Percentiles rank a stretch among this genome's conserved stretches.
phyloP scores from a whole-genome alignment of 2,888 invertebrate species.

The Drosophila stalkeri region DNA sequence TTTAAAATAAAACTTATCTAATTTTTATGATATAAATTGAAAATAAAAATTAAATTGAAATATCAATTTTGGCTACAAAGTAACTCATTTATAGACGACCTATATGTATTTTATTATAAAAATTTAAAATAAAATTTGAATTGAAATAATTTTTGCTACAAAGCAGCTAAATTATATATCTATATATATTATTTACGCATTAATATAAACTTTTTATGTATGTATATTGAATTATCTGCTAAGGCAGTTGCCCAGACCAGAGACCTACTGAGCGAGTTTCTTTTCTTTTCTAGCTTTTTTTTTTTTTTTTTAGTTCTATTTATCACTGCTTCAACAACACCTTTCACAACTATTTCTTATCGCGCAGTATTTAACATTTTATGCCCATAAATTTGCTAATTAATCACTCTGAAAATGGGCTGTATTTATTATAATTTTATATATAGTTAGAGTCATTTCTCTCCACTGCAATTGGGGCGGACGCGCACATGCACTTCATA shows the following conservation, averaged over 20 bases:
- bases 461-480: conserved; percentile 5
- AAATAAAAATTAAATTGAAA: too few species aligned
- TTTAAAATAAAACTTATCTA: too few species aligned
- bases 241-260: too few species aligned
- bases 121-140: not conserved
- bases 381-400: not conserved
- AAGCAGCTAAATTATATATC: too few species aligned
- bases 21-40: too few species aligned
- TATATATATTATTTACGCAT: too few species aligned
- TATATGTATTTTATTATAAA: too few species aligned
- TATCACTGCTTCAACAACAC: not conserved
- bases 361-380: not conserved
- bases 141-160: not conserved
- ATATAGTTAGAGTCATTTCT: conserved; percentile 7
- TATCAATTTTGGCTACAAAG: too few species aligned
- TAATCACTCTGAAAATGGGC: not conserved
- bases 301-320: not conserved
- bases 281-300: not conserved
- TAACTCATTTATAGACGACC: too few species aligned
- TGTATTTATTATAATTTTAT: conserved; percentile 16
- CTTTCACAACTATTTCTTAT: not conserved
- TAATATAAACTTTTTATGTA: too few species aligned
- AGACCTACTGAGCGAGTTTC: too few species aligned
- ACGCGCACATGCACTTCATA: conserved; percentile 60
- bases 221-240: too few species aligned